phyloP scores from a whole-genome alignment of 2,888 invertebrate species.

The Dasypolia templi region DNA sequence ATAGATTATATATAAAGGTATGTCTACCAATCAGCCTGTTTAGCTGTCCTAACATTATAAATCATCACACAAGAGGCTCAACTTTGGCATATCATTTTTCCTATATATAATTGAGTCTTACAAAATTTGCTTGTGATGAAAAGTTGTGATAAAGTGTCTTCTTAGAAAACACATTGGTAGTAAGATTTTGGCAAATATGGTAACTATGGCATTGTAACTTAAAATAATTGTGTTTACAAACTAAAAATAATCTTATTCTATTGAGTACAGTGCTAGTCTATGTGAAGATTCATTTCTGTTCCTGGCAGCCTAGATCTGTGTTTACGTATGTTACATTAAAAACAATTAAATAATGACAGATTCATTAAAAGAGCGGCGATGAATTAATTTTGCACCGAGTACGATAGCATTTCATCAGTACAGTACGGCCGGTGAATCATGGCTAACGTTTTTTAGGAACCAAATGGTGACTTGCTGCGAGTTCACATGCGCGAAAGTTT shows the following conservation, averaged over 20 bases:
- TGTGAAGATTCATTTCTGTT: constrained; percentile 12
- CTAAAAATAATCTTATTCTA: neutral
- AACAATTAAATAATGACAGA: constrained; percentile 9
- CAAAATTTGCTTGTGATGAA: constrained; percentile 25
- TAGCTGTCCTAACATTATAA: constrained; percentile 24
- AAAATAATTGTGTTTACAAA: constrained; percentile 15
- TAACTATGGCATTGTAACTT: constrained; percentile 23
- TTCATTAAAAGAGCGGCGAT: neutral
- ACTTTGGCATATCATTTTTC: constrained; percentile 43
- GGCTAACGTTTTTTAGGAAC: neutral
- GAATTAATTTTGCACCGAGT: neutral
- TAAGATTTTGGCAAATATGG: constrained; percentile 47
- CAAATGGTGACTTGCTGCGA: neutral
- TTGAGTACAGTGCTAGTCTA: constrained; percentile 16
- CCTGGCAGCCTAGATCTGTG: constrained; percentile 19
- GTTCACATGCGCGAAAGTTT: neutral
- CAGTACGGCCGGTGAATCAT: neutral
- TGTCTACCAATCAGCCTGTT: constrained; percentile 20
- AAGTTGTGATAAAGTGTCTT: constrained; percentile 30
- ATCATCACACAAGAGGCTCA: constrained; percentile 27
- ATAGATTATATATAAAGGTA: constrained; percentile 13
- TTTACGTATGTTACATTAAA: neutral
- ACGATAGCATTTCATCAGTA: neutral
- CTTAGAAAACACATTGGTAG: constrained; percentile 25
- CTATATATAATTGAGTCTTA: constrained; percentile 33